Evolutionary conservation across 2,888 invertebrate species (phyloP), one percentile per base, ranked within the genome.

Genomic region (Hydropsyche betteni): DNA sequence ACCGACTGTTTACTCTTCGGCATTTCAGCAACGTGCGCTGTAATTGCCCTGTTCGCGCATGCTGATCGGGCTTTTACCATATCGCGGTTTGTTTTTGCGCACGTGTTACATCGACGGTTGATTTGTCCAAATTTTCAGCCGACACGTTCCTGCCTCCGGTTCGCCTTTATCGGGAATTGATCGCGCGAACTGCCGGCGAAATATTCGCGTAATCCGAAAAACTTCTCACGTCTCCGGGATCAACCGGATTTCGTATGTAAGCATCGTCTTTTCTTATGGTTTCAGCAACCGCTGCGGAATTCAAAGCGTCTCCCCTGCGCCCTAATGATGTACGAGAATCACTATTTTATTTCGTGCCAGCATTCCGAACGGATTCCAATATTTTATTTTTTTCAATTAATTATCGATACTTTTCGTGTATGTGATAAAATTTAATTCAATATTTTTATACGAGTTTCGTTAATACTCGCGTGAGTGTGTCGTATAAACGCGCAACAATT

Each of bases 111-210:
- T 55, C 12, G 6, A 16, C 55, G 55, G 5, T n/a, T 55, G 44
- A 44, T 44, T 44, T 44, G 44, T 44, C 7, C 44, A 10, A 44
- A 10, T 44, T 44, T 44, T 10, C 6, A 44, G 7, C 4, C 7
- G 10, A 44, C 44, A 10, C 44, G 10, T 44, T 44, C 3, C 44
- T 44, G 44, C 12, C 55, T 55, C 44, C 55, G 55, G 64, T 64
- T 64, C 5, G 52, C 68, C 44, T 68, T 74, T 75, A 74, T 77
- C 75, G 77, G 73, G 72, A 77, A 77, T 51, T 75, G 77, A 77
- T 77, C 77, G 75, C 52, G 55, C 34, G 68, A 72, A 72, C 44
- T 75, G 53, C 68, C 68, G 70, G 61, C 38, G 72, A 73, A 77
- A 75, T 75, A 75, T 75, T 74, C 69, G 38, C 50, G 64, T 75